Conservation (phyloP, 2,113 vertebrate species). For the Xiphophorus maculatus region DNA sequence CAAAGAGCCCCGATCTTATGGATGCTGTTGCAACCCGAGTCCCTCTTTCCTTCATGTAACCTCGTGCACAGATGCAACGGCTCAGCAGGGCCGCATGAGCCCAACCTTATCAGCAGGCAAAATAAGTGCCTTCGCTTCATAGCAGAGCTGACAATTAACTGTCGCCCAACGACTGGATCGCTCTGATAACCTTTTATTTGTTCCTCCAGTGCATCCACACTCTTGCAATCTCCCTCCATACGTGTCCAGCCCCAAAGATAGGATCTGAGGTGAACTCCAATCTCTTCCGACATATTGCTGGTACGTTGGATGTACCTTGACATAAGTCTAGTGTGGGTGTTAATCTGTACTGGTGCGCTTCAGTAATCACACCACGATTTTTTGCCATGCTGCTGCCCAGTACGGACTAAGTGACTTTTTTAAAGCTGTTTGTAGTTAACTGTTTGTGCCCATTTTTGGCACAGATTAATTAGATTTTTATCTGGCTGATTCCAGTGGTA, state of each 20-base stretch:
- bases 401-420: neutral
- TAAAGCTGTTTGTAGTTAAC: conserved; percentile 13
- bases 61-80: conserved; percentile 61
- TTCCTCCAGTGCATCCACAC: conserved; percentile 33
- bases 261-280: conserved; percentile 65
- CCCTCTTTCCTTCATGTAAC: conserved; percentile 53
- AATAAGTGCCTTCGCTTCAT: conserved; percentile 62
- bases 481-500: neutral
- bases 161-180: conserved; percentile 75
- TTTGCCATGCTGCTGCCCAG: conserved; percentile 15
- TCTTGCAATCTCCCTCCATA: conserved; percentile 50
- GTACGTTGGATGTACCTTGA: conserved; percentile 38
- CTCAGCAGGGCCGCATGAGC: conserved; percentile 61
- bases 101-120: conserved; percentile 76
- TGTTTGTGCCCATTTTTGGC: too few relatives aligned
- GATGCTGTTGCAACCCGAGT: conserved; percentile 63
- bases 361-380: conserved; percentile 6
- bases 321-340: conserved; percentile 3
- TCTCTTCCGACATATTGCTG: conserved; percentile 63
- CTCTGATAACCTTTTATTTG: conserved; percentile 77
- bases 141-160: conserved; percentile 74
- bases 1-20: conserved; percentile 57
- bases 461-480: too few relatives aligned
- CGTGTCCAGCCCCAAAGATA: conserved; percentile 36
- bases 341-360: conserved; percentile 7